phyloP scores from a whole-genome alignment of 2,888 invertebrate species.

The Tachystola acroxantha region DNA sequence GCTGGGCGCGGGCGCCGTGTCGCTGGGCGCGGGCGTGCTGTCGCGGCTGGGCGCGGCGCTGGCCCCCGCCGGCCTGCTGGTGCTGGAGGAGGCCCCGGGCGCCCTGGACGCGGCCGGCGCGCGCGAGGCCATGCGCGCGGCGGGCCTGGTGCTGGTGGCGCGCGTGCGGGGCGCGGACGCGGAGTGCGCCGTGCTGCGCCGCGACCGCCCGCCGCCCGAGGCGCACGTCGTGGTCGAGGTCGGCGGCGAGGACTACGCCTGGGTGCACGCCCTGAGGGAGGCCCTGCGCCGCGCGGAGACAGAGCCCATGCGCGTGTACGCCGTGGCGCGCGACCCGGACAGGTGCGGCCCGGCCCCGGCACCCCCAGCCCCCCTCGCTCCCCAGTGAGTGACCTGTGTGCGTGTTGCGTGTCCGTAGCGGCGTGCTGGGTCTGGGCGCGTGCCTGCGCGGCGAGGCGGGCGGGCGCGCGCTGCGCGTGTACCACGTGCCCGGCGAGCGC shows the following conservation, averaged over 20 bases:
- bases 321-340: constrained; percentile 73
- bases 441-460: constrained; percentile 94
- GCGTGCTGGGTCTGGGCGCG: constrained; percentile 92
- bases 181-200: constrained; percentile 83
- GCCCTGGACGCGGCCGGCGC: constrained; percentile 63
- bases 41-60: constrained; percentile 80
- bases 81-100: constrained; percentile 82
- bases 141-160: constrained; percentile 46
- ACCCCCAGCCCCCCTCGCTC: constrained; percentile 47
- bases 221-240: constrained; percentile 79
- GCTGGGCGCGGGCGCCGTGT: constrained; percentile 81
- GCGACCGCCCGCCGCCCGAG: constrained; percentile 38
- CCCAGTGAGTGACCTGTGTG: constrained; percentile 71
- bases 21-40: constrained; percentile 72
- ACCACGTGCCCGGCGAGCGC: constrained; percentile 82
- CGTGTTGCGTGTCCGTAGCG: constrained; percentile 61
- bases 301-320: constrained; percentile 35
- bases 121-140: constrained; percentile 38
- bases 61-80: constrained; percentile 83
- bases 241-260: constrained; percentile 83
- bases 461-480: constrained; percentile 85
- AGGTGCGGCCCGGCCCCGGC: background rate
- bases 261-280: constrained; percentile 90
- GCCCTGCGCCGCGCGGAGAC: constrained; percentile 82
- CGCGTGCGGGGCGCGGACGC: constrained; percentile 80